phyloP scores from a whole-genome alignment of 2,113 vertebrate species.

The Telmatochromis brachygnathus region DNA sequence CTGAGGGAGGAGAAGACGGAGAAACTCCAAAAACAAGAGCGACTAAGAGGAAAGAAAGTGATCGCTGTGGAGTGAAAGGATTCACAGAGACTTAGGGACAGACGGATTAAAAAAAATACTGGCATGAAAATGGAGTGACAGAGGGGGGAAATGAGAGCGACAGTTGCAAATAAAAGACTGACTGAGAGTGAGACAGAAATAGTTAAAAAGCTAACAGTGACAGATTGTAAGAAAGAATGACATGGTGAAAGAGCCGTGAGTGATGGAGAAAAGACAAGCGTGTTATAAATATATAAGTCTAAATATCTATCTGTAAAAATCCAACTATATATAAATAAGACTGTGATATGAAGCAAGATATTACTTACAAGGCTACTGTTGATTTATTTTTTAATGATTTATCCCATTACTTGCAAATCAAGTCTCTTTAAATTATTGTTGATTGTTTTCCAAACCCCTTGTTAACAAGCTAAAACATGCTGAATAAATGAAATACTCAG shows the following conservation, averaged over 20 bases:
- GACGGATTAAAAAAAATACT: neutral
- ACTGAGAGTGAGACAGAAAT: neutral
- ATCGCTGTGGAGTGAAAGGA: neutral
- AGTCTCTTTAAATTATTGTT: neutral
- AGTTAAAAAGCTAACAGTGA: constrained; percentile 10
- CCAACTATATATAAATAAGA: neutral
- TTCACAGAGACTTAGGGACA: neutral
- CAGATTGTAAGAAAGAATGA: neutral
- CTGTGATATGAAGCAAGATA: neutral
- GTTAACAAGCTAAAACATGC: neutral
- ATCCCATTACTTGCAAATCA: neutral
- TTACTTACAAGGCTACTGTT: neutral
- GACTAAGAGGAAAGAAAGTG: neutral
- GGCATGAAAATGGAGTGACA: constrained; percentile 1
- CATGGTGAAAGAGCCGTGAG: neutral
- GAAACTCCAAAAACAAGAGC: neutral
- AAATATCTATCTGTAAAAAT: neutral
- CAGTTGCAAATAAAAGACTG: neutral
- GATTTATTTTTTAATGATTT: neutral
- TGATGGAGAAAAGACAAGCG: neutral
- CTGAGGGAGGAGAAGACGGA: neutral
- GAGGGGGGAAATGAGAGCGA: neutral
- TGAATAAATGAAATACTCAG: rapidly evolving
- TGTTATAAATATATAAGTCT: neutral
- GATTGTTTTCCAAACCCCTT: rapidly evolving